phyloP scores from a whole-genome alignment of 2,888 invertebrate species.

The Leucoma salicis region DNA sequence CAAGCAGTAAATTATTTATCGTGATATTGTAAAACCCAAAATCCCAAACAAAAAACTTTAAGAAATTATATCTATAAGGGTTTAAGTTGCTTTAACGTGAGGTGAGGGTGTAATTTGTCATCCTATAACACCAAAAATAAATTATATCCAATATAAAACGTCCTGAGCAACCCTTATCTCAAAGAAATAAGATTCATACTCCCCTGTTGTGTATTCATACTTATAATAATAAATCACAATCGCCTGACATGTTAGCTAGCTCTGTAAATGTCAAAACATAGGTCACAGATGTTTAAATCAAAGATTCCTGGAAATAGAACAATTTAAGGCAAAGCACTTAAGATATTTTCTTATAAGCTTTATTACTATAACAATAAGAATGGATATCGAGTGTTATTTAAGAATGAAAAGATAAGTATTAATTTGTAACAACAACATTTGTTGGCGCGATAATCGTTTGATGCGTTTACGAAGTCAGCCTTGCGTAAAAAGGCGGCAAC shows the following conservation, averaged over 20 bases:
- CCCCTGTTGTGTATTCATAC: slow-evolving; percentile 4
- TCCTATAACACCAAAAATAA: slow-evolving; percentile 8
- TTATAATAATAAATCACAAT: slow-evolving; percentile 37
- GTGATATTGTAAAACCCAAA: too few relatives aligned
- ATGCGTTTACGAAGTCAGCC: slow-evolving; percentile 32
- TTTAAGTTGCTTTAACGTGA: not conserved
- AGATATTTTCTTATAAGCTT: not conserved
- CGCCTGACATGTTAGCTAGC: slow-evolving; percentile 33
- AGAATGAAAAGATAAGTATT: not conserved
- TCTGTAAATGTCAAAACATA: slow-evolving; percentile 46
- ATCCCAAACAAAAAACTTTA: not conserved
- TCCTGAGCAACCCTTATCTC: not conserved
- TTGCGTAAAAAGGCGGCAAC: slow-evolving; percentile 23
- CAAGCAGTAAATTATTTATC: not conserved
- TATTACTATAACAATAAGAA: slow-evolving; percentile 7
- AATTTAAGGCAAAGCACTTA: slow-evolving; percentile 1
- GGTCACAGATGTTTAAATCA: slow-evolving; percentile 42
- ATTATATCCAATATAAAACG: not conserved
- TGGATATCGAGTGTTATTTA: slow-evolving; percentile 5
- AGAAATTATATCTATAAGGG: not conserved
- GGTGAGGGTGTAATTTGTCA: slow-evolving; percentile 21
- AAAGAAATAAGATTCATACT: slow-evolving; percentile 15
- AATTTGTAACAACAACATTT: slow-evolving; percentile 17
- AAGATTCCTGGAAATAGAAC: slow-evolving; percentile 30
- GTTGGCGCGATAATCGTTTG: slow-evolving; percentile 28